Percentiles rank a stretch among this genome's conserved stretches.
Evolutionary conservation across 1,140 invertebrate species (phyloP).

Genomic region (Wasmannia auropunctata): DNA sequence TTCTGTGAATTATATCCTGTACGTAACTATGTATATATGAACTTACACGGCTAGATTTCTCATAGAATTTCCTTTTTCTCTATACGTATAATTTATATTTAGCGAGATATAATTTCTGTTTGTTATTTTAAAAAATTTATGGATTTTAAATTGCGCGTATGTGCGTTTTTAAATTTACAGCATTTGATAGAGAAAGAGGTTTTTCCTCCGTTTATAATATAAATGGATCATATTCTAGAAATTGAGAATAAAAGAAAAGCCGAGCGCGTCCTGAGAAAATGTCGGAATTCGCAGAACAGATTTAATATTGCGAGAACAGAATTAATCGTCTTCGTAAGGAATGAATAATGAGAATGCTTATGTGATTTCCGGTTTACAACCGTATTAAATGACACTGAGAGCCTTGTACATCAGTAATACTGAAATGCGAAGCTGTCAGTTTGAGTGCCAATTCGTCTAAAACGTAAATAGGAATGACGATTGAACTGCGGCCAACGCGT

Average conservation of each 20-base stretch:
- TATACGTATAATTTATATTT: not conserved
- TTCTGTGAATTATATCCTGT: not conserved
- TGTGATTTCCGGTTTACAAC: conserved; percentile 1
- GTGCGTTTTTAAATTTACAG: not conserved
- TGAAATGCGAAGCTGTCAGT: conserved; percentile 27
- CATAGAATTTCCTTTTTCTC: not conserved
- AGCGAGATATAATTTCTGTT: not conserved
- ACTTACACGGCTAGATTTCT: not conserved
- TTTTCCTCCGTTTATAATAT: not conserved
- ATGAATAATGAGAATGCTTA: not conserved
- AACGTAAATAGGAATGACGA: conserved; percentile 45
- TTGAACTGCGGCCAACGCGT: conserved; percentile 3
- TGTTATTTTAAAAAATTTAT: not conserved
- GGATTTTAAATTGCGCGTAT: not conserved
- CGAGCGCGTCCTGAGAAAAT: not conserved
- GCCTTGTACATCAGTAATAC: not conserved
- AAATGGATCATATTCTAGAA: not conserved
- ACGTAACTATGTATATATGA: not conserved
- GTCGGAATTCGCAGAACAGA: not conserved
- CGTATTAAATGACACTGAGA: conserved; percentile 20
- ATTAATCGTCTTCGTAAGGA: not conserved
- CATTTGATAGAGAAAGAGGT: not conserved
- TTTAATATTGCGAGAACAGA: not conserved
- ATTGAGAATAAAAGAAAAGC: not conserved
- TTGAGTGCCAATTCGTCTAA: conserved; percentile 41